Base-by-base conservation (phyloP, 2,797 vertebrate species). In the Streptopelia turtur region DNA sequence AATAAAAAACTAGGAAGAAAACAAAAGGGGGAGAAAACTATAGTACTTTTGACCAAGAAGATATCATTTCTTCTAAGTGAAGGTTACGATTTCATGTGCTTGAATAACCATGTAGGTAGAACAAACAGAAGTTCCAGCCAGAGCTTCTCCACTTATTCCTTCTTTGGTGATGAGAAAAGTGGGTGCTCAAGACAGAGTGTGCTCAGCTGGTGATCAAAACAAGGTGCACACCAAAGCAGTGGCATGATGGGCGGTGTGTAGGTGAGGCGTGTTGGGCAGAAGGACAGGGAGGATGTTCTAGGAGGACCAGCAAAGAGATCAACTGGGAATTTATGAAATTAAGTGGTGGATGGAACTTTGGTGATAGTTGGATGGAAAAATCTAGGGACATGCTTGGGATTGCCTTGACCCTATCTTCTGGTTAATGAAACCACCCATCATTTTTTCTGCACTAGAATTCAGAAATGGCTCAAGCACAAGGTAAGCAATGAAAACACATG, bases 1-100 rank as follows among this genome's bases (percentile, higher is more conserved):
- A 83, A 99, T 96, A 95, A 99, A 99, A 97, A 99, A 99, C 99
- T 99, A 94, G 24, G 52, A 88, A 61, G 31, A 76, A 39, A 93
- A 77, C 11, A 95, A 77, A 60, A 56, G 10, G 6, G 3, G 5
- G 20, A 76, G 9, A 41, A 90, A 79, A 80, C 5, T n/a, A 18
- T 25, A 83, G 70, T n/a, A 47, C 21, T 79, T 87, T 50, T 75
- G 24, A 74, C 37, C 16, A 63, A 49, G 23, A 27, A 13, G 9
- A 60, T 50, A 45, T 6, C 10, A 64, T 94, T 83, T 79, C 11
- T 45, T 77, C 27, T 25, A 70, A 47, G 30, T 60, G 45, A 70
- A 63, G 45, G 18, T 23, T 35, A 61, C 16, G 31, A 16, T 83
- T 90, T 86, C 81, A 76, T 63, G 20, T 35, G 22, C 55, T 75